Percentiles rank a stretch among this genome's conserved stretches.
Evolutionary conservation across 2,888 invertebrate species (phyloP).

Genomic region (Diaprepes abbreviatus): DNA sequence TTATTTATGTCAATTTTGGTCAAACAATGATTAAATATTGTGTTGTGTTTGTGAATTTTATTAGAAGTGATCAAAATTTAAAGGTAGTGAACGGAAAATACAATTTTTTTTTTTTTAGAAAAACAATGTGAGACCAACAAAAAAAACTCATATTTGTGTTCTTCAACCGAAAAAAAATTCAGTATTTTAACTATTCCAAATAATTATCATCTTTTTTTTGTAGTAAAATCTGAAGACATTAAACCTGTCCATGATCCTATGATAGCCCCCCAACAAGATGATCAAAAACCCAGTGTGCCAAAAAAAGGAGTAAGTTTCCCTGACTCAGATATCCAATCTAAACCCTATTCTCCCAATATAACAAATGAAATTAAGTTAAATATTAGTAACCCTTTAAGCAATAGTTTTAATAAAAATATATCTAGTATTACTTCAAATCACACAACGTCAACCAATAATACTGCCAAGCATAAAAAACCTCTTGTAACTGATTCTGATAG

Average conservation of each 20-base stretch:
- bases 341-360: neutral
- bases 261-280: constrained; percentile 50
- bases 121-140: too few species aligned
- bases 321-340: neutral
- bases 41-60: too few species aligned
- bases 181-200: too few species aligned
- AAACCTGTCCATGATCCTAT: constrained; percentile 13
- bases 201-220: too few species aligned
- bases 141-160: too few species aligned
- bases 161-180: too few species aligned
- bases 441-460: constrained; percentile 60
- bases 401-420: neutral
- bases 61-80: too few species aligned
- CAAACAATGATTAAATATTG: too few species aligned
- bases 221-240: constrained; percentile 9
- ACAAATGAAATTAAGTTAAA: constrained; percentile 5
- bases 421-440: constrained; percentile 3
- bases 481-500: constrained; percentile 65
- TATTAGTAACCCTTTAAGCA: neutral
- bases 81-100: too few species aligned
- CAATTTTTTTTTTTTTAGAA: too few species aligned
- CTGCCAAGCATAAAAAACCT: constrained; percentile 68
- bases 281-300: constrained; percentile 56
- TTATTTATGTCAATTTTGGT: too few species aligned
- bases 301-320: constrained; percentile 58